phyloP scores from a whole-genome alignment of 2,113 vertebrate species.

The Morone saxatilis region DNA sequence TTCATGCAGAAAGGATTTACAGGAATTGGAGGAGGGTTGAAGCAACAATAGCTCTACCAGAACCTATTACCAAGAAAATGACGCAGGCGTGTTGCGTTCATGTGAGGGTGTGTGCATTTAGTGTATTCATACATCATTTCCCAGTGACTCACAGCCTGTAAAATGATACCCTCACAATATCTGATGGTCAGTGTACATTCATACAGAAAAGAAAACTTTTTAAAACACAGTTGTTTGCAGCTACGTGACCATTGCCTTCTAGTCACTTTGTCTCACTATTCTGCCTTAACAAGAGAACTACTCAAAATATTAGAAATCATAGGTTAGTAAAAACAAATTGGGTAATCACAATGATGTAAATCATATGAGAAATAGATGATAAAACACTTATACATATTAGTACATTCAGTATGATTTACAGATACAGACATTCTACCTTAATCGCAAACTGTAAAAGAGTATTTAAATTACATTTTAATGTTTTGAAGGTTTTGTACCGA shows the following conservation, averaged over 20 bases:
- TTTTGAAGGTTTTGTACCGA: background rate
- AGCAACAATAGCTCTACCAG: conserved; percentile 5
- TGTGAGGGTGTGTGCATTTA: background rate
- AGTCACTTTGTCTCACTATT: background rate
- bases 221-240: background rate
- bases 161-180: background rate
- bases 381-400: too few species aligned
- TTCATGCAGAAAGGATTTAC: conserved; percentile 38
- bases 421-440: background rate
- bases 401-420: background rate
- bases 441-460: background rate
- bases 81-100: background rate
- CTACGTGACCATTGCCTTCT: background rate
- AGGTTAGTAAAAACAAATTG: too few species aligned
- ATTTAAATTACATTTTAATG: background rate
- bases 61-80: conserved; percentile 19
- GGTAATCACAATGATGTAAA: too few species aligned
- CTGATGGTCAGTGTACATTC: background rate
- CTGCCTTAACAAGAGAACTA: background rate
- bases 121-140: background rate
- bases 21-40: conserved; percentile 36
- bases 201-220: background rate
- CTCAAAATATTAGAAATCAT: too few species aligned
- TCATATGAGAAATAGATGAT: too few species aligned
- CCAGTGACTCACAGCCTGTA: background rate